Evolutionary conservation across 2,888 invertebrate species (phyloP).

Genomic region (Heteropelma amictum): DNA sequence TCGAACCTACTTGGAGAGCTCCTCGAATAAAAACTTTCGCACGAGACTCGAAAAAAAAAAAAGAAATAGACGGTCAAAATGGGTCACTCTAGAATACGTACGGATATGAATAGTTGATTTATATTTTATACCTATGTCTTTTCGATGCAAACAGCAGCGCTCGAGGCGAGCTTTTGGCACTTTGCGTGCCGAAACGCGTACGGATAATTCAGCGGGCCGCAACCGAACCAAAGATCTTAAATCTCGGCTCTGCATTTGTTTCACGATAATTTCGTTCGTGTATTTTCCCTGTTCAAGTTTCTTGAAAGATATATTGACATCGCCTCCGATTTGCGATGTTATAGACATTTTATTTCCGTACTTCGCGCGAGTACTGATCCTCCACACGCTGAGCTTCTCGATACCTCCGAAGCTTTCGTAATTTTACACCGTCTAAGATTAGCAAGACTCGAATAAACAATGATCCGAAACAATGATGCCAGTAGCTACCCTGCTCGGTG

Average conservation of each 20-base stretch:
- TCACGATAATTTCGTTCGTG: background rate
- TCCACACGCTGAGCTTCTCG: background rate
- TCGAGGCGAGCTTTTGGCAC: background rate
- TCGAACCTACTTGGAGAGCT: too few relatives aligned
- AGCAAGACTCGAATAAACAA: too few relatives aligned
- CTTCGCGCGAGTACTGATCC: background rate
- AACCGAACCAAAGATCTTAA: too few relatives aligned
- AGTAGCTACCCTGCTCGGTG: too few relatives aligned
- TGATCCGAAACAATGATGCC: too few relatives aligned
- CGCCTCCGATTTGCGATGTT: background rate
- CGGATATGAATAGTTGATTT: too few relatives aligned
- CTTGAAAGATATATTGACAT: conserved; percentile 9
- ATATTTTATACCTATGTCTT: too few relatives aligned
- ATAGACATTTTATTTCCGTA: background rate
- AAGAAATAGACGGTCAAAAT: too few relatives aligned
- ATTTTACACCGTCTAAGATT: too few relatives aligned
- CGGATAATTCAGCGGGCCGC: background rate
- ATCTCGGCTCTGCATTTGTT: background rate
- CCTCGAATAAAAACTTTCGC: too few relatives aligned
- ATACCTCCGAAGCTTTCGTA: background rate
- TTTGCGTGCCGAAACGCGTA: background rate
- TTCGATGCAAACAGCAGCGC: background rate
- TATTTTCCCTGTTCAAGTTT: background rate
- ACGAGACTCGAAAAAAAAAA: too few relatives aligned
- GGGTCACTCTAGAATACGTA: too few relatives aligned